These are phyloP conservation scores for Pocillopora damicornis DNA, from an alignment of 64 coral and sea anemone species.

Conservation along the genomic window DNA sequence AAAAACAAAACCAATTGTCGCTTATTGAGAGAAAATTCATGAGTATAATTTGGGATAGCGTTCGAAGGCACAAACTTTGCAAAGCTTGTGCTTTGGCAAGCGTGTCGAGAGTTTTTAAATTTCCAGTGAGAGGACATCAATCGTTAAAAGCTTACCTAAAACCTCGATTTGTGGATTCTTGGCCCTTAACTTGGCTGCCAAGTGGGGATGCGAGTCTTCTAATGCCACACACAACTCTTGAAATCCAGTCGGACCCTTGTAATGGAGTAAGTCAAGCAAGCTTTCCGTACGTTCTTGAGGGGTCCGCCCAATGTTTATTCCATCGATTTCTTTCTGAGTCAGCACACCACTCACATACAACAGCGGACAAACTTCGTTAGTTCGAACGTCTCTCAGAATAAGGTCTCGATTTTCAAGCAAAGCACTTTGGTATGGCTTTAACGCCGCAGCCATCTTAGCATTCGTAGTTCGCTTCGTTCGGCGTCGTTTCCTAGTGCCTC, in stretches of 20 bases:
- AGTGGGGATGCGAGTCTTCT: slow-evolving; percentile 71
- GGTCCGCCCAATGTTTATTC: slow-evolving; percentile 79
- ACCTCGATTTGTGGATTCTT: slow-evolving; percentile 65
- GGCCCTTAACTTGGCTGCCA: slow-evolving; percentile 57
- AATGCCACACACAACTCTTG: slow-evolving; percentile 79
- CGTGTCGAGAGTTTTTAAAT: slow-evolving; percentile 13
- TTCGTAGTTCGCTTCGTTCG: slow-evolving; percentile 1
- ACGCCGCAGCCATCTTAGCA: slow-evolving; percentile 69
- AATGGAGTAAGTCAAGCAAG: slow-evolving; percentile 79
- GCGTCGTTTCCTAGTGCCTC: slow-evolving; percentile 70
- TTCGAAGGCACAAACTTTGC: background rate
- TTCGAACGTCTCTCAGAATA: slow-evolving; percentile 65
- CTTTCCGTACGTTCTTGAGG: slow-evolving; percentile 68
- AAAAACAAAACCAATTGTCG: slow-evolving; percentile 49
- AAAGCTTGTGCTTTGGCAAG: background rate
- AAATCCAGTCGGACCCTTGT: slow-evolving; percentile 84
- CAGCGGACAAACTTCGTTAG: slow-evolving; percentile 70
- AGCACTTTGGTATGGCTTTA: slow-evolving; percentile 69
- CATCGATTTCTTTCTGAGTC: slow-evolving; percentile 84
- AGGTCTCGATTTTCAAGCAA: slow-evolving; percentile 80
- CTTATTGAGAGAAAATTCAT: background rate
- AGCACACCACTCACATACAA: slow-evolving; percentile 65
- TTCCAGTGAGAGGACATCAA: background rate
- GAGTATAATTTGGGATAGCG: background rate
- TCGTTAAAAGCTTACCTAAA: slow-evolving; percentile 44